Percentiles rank a stretch among this genome's conserved stretches.
Conservation (phyloP, 2,797 vertebrate species). For the Xenentodon cancila region DNA sequence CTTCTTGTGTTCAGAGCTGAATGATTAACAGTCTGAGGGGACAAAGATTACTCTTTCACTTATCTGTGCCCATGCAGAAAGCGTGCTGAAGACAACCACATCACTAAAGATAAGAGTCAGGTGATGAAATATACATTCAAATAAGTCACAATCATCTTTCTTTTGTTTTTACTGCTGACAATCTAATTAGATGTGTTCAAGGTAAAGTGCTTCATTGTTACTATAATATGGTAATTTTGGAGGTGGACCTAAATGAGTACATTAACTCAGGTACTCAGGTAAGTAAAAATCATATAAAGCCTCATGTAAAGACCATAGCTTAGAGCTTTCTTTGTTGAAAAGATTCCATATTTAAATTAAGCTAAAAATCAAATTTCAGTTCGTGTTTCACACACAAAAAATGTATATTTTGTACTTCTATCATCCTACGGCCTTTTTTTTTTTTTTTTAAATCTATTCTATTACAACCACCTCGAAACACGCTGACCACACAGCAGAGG, state of each 20-base stretch:
- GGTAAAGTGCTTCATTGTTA: neutral
- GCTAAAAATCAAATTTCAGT: too few relatives aligned
- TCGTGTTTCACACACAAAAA: too few relatives aligned
- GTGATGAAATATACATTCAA: conserved; percentile 27
- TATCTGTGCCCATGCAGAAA: conserved; percentile 17
- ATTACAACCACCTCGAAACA: too few relatives aligned
- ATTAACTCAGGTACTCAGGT: too few relatives aligned
- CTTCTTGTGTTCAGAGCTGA: conserved; percentile 42
- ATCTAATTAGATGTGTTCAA: neutral
- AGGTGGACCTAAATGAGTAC: neutral
- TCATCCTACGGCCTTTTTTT: too few relatives aligned
- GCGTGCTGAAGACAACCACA: neutral
- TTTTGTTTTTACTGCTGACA: conserved; percentile 22
- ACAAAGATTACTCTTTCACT: conserved; percentile 60
- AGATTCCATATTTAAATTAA: too few relatives aligned
- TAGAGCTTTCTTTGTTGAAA: too few relatives aligned
- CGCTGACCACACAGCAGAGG: too few relatives aligned
- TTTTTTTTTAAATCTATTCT: too few relatives aligned
- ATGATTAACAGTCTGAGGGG: conserved; percentile 80
- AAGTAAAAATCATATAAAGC: too few relatives aligned
- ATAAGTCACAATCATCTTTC: conserved; percentile 9
- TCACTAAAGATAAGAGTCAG: conserved; percentile 32
- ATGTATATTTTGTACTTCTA: too few relatives aligned
- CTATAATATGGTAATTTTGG: conserved; percentile 7
- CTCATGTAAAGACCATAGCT: too few relatives aligned